phyloP scores from a whole-genome alignment of 2,797 vertebrate species.

The Cyprinella venusta region DNA sequence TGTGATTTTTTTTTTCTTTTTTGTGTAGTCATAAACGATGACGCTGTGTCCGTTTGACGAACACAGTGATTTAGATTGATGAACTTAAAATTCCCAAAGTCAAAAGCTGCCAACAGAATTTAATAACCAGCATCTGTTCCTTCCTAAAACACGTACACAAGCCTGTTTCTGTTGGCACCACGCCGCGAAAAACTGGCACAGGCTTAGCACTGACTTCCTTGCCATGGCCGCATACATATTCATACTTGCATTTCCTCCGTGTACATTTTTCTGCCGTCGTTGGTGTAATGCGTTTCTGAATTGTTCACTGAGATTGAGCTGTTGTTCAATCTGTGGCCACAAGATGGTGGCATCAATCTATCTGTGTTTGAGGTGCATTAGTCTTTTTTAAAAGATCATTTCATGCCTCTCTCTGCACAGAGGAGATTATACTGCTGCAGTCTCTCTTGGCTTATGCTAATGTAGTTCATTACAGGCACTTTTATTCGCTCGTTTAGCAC shows the following conservation, averaged over 20 bases:
- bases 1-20: background rate
- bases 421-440: constrained; percentile 35
- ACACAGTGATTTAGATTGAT: background rate
- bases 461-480: constrained; percentile 26
- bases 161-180: constrained; percentile 4
- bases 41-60: background rate
- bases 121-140: background rate
- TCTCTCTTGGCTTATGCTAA: constrained; percentile 23
- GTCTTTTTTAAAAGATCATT: constrained; percentile 19
- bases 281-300: background rate
- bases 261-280: background rate
- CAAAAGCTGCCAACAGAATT: constrained; percentile 8
- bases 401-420: constrained; percentile 32
- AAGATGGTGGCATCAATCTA: constrained; percentile 48
- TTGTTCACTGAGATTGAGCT: background rate
- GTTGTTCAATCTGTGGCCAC: constrained; percentile 37
- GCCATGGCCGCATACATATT: constrained; percentile 19
- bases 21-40: background rate
- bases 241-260: background rate
- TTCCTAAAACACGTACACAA: background rate
- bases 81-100: constrained; percentile 14
- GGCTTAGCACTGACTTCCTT: background rate
- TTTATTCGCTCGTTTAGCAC: background rate
- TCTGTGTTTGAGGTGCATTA: background rate
- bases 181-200: constrained; percentile 4